Percentiles rank a stretch among this genome's conserved stretches.
Conservation (phyloP, 37 sponge, comb jelly and placozoan genomes). For the Agelas oroides region DNA sequence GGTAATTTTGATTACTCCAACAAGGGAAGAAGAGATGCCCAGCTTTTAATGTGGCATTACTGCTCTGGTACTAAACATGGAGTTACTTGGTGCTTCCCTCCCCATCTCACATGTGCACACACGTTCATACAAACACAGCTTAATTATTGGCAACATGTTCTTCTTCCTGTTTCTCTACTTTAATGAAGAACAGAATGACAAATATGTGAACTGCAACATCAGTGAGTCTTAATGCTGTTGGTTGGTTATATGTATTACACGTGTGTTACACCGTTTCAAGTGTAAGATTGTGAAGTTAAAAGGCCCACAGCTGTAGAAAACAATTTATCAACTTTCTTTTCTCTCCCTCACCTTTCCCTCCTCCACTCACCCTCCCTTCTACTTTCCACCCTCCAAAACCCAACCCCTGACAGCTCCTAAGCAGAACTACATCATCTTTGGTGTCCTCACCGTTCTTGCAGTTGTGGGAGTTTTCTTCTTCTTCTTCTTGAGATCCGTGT, state of each 20-base stretch:
- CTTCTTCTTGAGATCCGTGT: conserved; percentile 31
- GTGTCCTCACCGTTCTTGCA: conserved; percentile 66
- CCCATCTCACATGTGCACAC: too few relatives aligned
- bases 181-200: not conserved
- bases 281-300: too few relatives aligned
- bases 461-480: conserved; percentile 43
- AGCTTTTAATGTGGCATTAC: too few relatives aligned
- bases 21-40: too few relatives aligned
- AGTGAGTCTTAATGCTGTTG: conserved; percentile 8
- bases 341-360: conserved; percentile 9
- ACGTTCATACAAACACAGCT: conserved; percentile 22
- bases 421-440: conserved; percentile 65
- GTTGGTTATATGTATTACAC: too few relatives aligned
- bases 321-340: not conserved
- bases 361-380: not conserved
- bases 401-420: conserved; percentile 9
- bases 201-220: not conserved
- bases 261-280: too few relatives aligned
- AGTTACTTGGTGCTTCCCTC: too few relatives aligned
- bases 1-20: too few relatives aligned
- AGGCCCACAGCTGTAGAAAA: too few relatives aligned
- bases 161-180: conserved; percentile 46
- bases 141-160: conserved; percentile 43
- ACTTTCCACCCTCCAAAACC: not conserved
- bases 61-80: too few relatives aligned